These are phyloP conservation scores for Catocala nupta DNA, from an alignment of 2,888 invertebrate genomes.

Conservation along the genomic window DNA sequence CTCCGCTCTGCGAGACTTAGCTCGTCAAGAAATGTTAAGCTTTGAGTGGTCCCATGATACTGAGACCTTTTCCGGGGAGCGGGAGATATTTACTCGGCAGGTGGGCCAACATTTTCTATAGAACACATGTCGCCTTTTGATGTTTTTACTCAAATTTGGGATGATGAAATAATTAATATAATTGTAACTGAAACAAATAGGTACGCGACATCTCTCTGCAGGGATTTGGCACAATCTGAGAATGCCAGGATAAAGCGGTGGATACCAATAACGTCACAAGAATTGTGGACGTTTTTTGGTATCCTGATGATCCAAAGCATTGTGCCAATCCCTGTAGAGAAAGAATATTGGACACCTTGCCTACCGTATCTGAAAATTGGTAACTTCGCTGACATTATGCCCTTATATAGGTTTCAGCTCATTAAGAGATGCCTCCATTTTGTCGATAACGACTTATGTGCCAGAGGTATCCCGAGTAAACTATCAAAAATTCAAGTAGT, in stretches of 20 bases:
- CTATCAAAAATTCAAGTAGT: too few species aligned
- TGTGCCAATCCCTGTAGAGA: not conserved
- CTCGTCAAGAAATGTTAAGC: not conserved
- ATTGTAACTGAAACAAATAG: not conserved
- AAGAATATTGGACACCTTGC: not conserved
- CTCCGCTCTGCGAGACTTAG: slow-evolving; percentile 1
- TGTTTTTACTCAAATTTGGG: slow-evolving; percentile 4
- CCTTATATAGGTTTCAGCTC: not conserved
- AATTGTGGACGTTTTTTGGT: too few species aligned
- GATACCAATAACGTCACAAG: not conserved
- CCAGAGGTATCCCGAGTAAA: too few species aligned
- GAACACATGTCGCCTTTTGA: not conserved
- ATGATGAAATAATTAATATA: slow-evolving; percentile 4
- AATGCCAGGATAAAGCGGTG: not conserved
- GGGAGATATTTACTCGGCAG: not conserved
- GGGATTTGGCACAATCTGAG: not conserved
- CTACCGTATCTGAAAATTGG: not conserved
- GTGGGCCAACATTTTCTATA: not conserved
- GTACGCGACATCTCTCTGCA: not conserved
- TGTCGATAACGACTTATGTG: not conserved
- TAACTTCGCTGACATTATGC: slow-evolving; percentile 4
- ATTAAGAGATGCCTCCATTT: slow-evolving; percentile 8
- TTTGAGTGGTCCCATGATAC: not conserved
- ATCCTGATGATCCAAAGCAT: too few species aligned
- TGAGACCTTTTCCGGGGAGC: not conserved